A percentile compares a stretch with the other conserved stretches of the same genome.
Evolutionary conservation across 2,113 vertebrate genomes (phyloP).

Genomic region (Chrysemys picta): DNA sequence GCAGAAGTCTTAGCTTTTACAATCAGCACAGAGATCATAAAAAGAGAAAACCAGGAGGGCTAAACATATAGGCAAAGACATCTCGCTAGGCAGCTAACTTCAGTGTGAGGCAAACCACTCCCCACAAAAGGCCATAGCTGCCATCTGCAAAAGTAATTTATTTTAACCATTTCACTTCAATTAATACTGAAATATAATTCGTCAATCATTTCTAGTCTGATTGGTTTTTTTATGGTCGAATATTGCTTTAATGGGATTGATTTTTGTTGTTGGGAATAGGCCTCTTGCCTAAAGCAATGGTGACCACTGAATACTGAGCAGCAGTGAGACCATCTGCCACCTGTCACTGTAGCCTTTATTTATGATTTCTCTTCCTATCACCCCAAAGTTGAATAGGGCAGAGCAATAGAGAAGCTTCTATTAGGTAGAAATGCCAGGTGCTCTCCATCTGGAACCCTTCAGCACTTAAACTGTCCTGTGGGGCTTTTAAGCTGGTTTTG

Average conservation of each 20-base stretch:
- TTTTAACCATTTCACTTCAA: neutral
- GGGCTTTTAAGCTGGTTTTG: neutral
- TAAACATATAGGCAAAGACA: neutral
- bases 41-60: neutral
- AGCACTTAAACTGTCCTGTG: neutral
- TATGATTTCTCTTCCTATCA: neutral
- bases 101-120: fast-evolving
- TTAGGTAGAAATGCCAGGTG: neutral
- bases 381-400: neutral
- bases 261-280: fast-evolving
- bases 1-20: fast-evolving
- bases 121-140: neutral
- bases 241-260: neutral
- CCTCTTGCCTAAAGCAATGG: neutral
- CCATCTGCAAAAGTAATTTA: neutral
- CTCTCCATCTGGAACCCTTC: neutral
- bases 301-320: neutral
- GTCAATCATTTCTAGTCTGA: neutral
- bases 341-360: neutral
- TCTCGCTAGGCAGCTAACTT: neutral
- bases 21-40: neutral
- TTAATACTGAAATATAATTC: too few relatives aligned
- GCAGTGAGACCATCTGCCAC: neutral
- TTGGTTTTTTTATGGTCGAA: neutral
- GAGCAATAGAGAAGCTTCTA: neutral